phyloP scores from a whole-genome alignment of 2,113 vertebrate genomes.

The Rhinoderma darwinii region DNA sequence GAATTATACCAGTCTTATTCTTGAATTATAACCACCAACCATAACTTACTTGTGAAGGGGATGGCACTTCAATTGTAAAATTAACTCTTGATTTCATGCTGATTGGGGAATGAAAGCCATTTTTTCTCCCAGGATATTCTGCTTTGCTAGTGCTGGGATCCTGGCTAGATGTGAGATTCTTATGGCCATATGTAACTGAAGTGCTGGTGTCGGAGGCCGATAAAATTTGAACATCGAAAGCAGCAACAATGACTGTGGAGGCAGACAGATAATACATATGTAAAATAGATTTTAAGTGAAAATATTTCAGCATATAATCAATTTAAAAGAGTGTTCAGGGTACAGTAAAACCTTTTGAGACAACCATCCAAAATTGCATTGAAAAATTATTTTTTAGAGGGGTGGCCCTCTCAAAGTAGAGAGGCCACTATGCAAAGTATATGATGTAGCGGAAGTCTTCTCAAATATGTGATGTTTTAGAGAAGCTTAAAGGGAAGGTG shows the following conservation, averaged over 20 bases:
- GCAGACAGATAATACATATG: conserved; percentile 36
- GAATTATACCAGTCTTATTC: not conserved
- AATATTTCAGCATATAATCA: too few species aligned
- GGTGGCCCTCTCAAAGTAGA: too few species aligned
- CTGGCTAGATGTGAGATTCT: conserved; percentile 69
- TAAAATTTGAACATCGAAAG: conserved; percentile 72
- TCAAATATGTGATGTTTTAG: too few species aligned
- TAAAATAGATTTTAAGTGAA: too few species aligned
- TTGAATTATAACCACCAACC: not conserved
- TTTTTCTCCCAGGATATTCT: conserved; percentile 69
- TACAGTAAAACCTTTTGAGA: not conserved
- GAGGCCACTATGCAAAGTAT: too few species aligned
- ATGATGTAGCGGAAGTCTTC: too few species aligned
- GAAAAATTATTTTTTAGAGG: too few species aligned
- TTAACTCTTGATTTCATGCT: conserved; percentile 80
- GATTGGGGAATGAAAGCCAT: conserved; percentile 76
- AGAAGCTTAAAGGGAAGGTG: too few species aligned
- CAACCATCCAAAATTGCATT: not conserved
- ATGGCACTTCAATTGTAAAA: conserved; percentile 91
- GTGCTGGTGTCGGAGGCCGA: conserved; percentile 69
- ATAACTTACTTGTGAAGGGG: conserved; percentile 87
- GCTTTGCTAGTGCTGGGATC: conserved; percentile 76
- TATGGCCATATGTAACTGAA: conserved; percentile 62
- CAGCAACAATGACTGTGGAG: conserved; percentile 69
- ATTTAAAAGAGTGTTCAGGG: not conserved